Evolutionary conservation across 2,888 invertebrate genomes (phyloP), one percentile per base, ranked within the genome.

Genomic region (Hirtodrosophila histrioides): DNA sequence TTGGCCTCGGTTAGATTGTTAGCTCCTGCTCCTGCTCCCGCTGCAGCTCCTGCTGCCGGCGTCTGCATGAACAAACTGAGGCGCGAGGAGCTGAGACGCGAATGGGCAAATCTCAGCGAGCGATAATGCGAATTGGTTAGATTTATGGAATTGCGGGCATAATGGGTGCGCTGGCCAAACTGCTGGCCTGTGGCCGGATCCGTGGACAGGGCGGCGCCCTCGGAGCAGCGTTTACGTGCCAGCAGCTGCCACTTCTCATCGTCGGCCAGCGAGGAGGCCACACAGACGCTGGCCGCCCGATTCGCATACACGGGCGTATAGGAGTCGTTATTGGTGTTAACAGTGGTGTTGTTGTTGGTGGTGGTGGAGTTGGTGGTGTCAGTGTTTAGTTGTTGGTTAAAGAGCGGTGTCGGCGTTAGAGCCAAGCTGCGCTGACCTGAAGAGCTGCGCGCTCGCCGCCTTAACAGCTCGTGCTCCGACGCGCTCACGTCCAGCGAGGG

Each of bases 221-320:
- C 90, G 11, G 90, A 90, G 67, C 90, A 89, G 9, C 91, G 90
- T 70, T 91, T 92, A 24, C 90, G 91, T 57, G 90, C 88, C 53
- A 92, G 70, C 68, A 91, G 75, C 71, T 91, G 90, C 91, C 92
- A 92, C 72, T 92, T 92, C 75, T 92, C 92, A 67, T 92, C 92
- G 72, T 92, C 91, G 39, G 89, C 86, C 40, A 88, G 58, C 23
- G 88, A 73, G 10, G 87, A 81, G 49, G 87, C 78, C 51, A 78
- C 76, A 46, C 90, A 88, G 58, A 91, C 86, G 69, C 91, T 89
- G 24, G 82, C 78, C 78, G 90, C 84, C 37, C 91, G 90, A 78
- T 89, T 92, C 41, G 90, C 86, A 75, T 92, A 92, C 11, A 92
- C 92, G 1, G 92, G 92, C 24, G 88, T 90, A 66, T 92, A 92